A percentile compares a stretch with the other conserved stretches of the same genome.
Conservation (phyloP, 2,113 vertebrate species). For the Hyperopisus bebe region DNA sequence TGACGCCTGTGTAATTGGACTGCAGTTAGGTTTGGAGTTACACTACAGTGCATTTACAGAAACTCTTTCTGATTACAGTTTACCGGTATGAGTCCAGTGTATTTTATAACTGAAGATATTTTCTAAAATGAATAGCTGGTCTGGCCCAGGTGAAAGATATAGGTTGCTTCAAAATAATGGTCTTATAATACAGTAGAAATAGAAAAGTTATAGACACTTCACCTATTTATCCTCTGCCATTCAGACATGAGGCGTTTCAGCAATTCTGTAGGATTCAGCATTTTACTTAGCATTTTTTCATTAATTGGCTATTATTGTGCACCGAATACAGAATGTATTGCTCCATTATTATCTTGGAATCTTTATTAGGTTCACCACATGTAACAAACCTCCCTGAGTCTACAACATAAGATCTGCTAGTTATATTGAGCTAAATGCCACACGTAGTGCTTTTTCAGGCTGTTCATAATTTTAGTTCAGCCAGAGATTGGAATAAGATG, state of each 20-base stretch:
- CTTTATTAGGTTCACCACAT: neutral
- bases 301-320: neutral
- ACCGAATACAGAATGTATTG: neutral
- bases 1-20: neutral
- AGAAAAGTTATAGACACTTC: neutral
- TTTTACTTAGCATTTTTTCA: neutral
- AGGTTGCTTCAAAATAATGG: neutral
- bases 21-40: neutral
- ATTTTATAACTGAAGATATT: neutral
- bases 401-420: neutral
- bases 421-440: neutral
- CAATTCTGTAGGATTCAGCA: neutral
- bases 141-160: neutral
- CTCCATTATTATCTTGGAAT: neutral
- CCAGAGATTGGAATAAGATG: neutral
- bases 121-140: neutral
- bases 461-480: neutral
- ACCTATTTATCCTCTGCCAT: neutral
- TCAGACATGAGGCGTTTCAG: neutral
- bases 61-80: neutral
- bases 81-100: neutral
- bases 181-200: neutral
- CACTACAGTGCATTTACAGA: neutral
- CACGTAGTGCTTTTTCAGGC: neutral
- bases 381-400: neutral